These are phyloP conservation scores for Mythimna impura DNA, from an alignment of 2,888 invertebrate species.

Conservation along the genomic window DNA sequence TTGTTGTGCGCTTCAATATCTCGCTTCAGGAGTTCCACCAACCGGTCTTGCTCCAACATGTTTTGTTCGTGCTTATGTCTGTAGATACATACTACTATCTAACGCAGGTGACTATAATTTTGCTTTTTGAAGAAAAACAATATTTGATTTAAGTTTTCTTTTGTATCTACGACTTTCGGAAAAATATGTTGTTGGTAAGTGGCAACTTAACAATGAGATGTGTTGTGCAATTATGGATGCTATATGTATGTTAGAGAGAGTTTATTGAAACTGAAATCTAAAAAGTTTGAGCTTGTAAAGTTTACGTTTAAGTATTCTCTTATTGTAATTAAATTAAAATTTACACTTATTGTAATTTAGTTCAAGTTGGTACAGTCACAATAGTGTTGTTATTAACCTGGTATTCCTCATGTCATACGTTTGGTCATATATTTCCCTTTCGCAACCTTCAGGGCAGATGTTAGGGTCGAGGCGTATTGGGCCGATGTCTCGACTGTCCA, in stretches of 20 bases:
- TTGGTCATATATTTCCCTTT: constrained; percentile 92
- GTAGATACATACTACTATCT: constrained; percentile 5
- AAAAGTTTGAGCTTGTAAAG: no score
- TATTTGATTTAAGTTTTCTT: background rate
- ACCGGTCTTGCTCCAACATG: constrained; percentile 90
- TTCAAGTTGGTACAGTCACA: no score
- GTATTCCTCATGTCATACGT: constrained; percentile 92
- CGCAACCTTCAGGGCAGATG: constrained; percentile 93
- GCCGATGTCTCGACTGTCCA: constrained; percentile 92
- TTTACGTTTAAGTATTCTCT: no score
- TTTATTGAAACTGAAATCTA: no score
- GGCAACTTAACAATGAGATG: no score
- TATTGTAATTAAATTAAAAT: no score
- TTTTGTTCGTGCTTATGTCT: constrained; percentile 90
- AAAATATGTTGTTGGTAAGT: no score
- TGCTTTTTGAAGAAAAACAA: background rate
- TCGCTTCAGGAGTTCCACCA: constrained; percentile 90
- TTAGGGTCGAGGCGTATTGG: constrained; percentile 93
- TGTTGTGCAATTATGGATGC: no score
- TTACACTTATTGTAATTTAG: no score
- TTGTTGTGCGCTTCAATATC: constrained; percentile 91
- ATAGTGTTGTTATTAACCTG: constrained; percentile 78
- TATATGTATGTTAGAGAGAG: no score
- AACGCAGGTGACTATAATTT: background rate
- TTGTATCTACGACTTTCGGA: no score